Conservation (phyloP, 2,888 invertebrate genomes). For the Caenorhabditis zanzibari region DNA sequence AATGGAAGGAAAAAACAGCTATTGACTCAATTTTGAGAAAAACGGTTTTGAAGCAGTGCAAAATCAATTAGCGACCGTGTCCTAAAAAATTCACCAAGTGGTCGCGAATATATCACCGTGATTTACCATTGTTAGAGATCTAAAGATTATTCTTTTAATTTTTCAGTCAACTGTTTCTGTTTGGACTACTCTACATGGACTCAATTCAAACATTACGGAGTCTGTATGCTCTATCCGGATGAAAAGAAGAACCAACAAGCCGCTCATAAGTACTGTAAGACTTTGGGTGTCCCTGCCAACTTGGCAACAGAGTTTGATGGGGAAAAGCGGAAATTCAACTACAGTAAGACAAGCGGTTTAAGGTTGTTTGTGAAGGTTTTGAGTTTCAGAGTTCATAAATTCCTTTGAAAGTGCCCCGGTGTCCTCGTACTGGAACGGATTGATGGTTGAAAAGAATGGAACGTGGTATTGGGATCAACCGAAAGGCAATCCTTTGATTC, state of each 20-base stretch:
- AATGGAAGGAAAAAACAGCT: no score
- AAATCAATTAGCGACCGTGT: no score
- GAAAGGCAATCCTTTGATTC: conserved; percentile 6
- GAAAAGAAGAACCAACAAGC: neutral
- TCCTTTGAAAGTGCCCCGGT: neutral
- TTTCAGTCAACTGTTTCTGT: conserved; percentile 3
- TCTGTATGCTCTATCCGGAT: neutral
- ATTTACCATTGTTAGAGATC: no score
- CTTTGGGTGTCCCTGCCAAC: neutral
- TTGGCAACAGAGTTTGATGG: conserved; percentile 5
- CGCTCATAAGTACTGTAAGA: neutral
- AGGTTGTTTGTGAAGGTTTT: no score
- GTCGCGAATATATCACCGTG: no score
- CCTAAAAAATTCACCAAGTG: no score
- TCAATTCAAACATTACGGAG: conserved; percentile 9
- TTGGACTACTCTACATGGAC: neutral
- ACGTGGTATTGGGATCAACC: conserved; percentile 36
- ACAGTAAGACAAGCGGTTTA: neutral
- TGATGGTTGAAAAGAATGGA: conserved; percentile 6
- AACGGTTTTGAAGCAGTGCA: no score
- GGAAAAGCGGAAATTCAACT: conserved; percentile 9
- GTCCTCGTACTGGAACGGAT: conserved; percentile 9
- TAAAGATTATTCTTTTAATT: neutral
- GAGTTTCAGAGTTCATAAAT: conserved; percentile 24
- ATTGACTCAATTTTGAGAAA: no score